phyloP scores from a whole-genome alignment of 2,113 vertebrate genomes.

The Campylomormyrus numenius region DNA sequence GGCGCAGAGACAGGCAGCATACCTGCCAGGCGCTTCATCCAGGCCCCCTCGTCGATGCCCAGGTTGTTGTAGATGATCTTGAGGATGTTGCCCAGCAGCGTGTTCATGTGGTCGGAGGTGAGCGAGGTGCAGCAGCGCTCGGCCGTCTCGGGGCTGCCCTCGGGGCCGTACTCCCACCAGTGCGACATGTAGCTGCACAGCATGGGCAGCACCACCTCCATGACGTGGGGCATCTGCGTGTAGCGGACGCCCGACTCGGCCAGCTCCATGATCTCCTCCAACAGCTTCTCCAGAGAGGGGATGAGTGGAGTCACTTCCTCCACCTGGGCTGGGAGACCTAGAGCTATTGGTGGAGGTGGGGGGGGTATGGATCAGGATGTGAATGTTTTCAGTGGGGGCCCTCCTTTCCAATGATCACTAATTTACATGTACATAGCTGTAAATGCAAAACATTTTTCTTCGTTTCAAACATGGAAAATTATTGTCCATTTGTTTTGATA shows the following conservation, averaged over 20 bases:
- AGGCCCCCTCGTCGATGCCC: slow-evolving; percentile 89
- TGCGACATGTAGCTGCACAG: slow-evolving; percentile 93
- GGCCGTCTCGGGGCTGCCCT: slow-evolving; percentile 62
- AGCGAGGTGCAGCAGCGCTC: slow-evolving; percentile 82
- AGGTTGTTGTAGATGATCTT: slow-evolving; percentile 97
- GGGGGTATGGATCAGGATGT: not conserved
- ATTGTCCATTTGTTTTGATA: not conserved
- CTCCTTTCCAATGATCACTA: not conserved
- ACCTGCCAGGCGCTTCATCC: slow-evolving; percentile 97
- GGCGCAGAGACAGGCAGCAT: not conserved
- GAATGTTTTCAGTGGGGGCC: not conserved
- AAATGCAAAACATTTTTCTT: not conserved
- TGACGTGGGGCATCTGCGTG: slow-evolving; percentile 89
- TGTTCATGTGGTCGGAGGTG: slow-evolving; percentile 89
- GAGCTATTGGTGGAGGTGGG: slow-evolving; percentile 46
- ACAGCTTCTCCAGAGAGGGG: slow-evolving; percentile 77
- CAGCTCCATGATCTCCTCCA: slow-evolving; percentile 87
- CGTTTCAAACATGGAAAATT: no score
- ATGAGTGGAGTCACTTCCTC: slow-evolving; percentile 78
- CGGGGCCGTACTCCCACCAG: slow-evolving; percentile 92
- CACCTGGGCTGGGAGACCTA: slow-evolving; percentile 70
- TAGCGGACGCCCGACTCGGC: slow-evolving; percentile 88
- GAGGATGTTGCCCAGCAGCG: slow-evolving; percentile 85
- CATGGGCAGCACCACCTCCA: slow-evolving; percentile 93
- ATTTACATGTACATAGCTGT: not conserved